phyloP scores from a whole-genome alignment of 37 sponge, comb jelly and placozoan species.

The Aplysina aerophoba region DNA sequence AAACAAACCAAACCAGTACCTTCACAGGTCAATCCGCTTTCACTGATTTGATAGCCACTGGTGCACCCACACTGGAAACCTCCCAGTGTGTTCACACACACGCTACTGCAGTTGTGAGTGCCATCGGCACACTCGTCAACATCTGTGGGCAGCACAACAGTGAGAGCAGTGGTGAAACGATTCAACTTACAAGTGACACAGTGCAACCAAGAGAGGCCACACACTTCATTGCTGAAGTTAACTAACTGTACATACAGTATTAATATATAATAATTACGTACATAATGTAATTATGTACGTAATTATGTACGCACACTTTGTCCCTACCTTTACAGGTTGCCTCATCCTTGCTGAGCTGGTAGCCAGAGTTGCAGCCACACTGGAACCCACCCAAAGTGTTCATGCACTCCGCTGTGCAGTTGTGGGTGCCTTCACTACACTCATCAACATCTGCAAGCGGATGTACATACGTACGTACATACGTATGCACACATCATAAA shows the following conservation, averaged over 20 bases:
- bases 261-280: neutral
- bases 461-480: neutral
- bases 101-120: neutral
- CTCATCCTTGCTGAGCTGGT: neutral
- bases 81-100: neutral
- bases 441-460: slow-evolving; percentile 4
- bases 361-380: neutral
- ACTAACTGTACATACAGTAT: too few relatives aligned
- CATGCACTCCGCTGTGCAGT: neutral
- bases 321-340: neutral
- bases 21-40: neutral
- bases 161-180: too few relatives aligned
- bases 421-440: neutral
- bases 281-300: neutral
- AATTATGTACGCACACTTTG: neutral
- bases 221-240: too few relatives aligned
- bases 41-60: neutral
- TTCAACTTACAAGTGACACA: too few relatives aligned
- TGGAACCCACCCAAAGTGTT: neutral
- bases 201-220: too few relatives aligned
- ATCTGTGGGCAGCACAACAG: neutral
- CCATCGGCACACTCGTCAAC: slow-evolving; percentile 22
- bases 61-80: slow-evolving; percentile 17
- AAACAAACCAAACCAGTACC: too few relatives aligned
- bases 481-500: neutral